Base-by-base conservation (phyloP, 2,888 invertebrate species). In the Lysandra bellargus region DNA sequence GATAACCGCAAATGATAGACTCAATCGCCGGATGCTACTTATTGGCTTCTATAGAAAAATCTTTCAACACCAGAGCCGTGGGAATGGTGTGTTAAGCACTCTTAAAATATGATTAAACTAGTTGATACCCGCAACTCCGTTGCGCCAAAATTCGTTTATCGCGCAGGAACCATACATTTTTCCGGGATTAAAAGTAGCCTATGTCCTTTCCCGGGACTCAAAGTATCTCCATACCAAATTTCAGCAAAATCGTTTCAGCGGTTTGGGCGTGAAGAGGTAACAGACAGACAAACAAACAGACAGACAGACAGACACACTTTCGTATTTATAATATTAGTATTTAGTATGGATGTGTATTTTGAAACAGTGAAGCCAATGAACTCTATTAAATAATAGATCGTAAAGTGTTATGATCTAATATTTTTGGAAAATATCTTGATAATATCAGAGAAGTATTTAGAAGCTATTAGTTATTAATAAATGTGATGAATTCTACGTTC, bases 11-110 rank as follows among this genome's bases (percentile, higher is more conserved):
- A 57, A 57, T 76, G 14, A 57, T 57, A 76, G n/a, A 17, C 33
- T 57, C 57, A 57, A 76, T 75, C 49, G 33, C 33, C 76, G 57
- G 76, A 76, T 57, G 76, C 76, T 57, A 53, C 76, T 76, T 76
- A 76, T 53, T 76, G 76, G 76, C 57, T 76, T 44, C 49, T 57
- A 53, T 76, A 33, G 49, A 53, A 76, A 76, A 76, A 57, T 57
- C n/a, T 76, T 76, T 76, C 76, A 57, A 57, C 76, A 76, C 4
- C 69, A 33, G 33, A 2, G 30, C 76, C 57, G 76, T 76, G 76
- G 53, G 76, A 76, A 76, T 44, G n/a, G 14, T 33, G 49, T 74
- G 44, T 30, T 53, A 23, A 76, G 33, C 76, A 49, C 37, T 76
- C 12, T 5, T 23, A n/a, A 76, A 30, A 76, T 33, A 23, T 23